phyloP scores from a whole-genome alignment of 2,797 vertebrate species.

The Karalla daura region DNA sequence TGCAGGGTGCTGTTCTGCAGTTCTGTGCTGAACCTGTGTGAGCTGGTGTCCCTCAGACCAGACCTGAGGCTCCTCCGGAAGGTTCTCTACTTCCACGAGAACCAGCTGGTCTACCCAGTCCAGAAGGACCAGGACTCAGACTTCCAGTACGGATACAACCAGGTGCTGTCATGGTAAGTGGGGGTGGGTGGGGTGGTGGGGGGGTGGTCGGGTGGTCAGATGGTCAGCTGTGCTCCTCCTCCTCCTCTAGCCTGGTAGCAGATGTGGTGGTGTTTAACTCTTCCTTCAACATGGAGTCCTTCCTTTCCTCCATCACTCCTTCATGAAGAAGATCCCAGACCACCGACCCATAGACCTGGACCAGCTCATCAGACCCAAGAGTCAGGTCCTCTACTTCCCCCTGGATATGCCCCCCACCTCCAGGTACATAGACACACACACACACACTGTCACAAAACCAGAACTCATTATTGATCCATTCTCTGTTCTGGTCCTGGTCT shows the following conservation, averaged over 20 bases:
- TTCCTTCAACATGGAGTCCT: constrained; percentile 95
- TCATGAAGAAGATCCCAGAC: constrained; percentile 95
- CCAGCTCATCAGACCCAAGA: constrained; percentile 90
- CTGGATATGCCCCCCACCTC: constrained; percentile 89
- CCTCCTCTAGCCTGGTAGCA: constrained; percentile 88
- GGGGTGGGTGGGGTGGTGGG: too few species aligned
- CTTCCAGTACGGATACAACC: constrained; percentile 99
- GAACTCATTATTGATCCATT: too few species aligned
- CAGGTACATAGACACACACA: constrained; percentile 85
- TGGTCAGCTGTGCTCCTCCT: too few species aligned
- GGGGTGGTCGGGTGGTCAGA: too few species aligned
- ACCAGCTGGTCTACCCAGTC: constrained; percentile 92
- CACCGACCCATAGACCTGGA: constrained; percentile 91
- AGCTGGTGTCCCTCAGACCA: constrained; percentile 92
- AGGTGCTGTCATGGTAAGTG: constrained; percentile 94
- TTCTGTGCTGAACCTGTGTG: constrained; percentile 95
- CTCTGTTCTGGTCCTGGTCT: too few species aligned
- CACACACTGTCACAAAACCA: too few species aligned
- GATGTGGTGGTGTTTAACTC: constrained; percentile 95
- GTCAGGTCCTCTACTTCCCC: constrained; percentile 92
- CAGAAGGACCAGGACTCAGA: constrained; percentile 90
- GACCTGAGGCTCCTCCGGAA: constrained; percentile 93
- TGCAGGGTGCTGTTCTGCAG: constrained; percentile 93
- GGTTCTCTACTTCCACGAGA: constrained; percentile 98
- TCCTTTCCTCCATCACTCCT: constrained; percentile 88